Conservation (phyloP, 2,888 invertebrate species). For the Eristalis arbustorum region DNA sequence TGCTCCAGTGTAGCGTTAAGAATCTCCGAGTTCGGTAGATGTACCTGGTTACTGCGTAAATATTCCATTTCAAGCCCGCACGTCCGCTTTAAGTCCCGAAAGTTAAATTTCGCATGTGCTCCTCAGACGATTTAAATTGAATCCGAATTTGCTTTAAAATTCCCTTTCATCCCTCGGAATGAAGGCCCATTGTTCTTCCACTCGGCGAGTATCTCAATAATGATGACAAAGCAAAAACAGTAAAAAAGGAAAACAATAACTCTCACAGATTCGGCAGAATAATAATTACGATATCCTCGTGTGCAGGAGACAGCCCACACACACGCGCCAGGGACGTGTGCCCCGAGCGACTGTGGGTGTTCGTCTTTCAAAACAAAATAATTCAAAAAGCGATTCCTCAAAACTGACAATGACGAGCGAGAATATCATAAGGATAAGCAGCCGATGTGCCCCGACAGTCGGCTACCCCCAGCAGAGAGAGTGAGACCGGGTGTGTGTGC, state of each 20-base stretch:
- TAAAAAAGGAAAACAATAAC: not conserved
- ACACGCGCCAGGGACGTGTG: constrained; percentile 6
- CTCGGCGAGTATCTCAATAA: not conserved
- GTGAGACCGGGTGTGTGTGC: not conserved
- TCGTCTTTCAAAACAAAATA: constrained; percentile 31
- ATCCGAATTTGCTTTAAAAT: not conserved
- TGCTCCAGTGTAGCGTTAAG: no score
- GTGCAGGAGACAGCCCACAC: not conserved
- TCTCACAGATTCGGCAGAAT: constrained; percentile 15
- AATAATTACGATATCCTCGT: constrained; percentile 37
- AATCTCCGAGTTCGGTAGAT: not conserved
- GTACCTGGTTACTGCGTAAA: not conserved
- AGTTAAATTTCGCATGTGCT: no score
- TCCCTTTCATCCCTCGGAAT: not conserved
- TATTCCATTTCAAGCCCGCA: not conserved
- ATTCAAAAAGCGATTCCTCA: constrained; percentile 31
- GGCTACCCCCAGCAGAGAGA: not conserved
- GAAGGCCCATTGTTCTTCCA: not conserved
- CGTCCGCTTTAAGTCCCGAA: not conserved
- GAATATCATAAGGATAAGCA: constrained; percentile 12
- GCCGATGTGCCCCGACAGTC: not conserved
- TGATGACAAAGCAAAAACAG: not conserved
- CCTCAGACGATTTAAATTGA: not conserved
- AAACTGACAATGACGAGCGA: constrained; percentile 46
- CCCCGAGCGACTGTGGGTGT: not conserved